A percentile compares a stretch with the other conserved stretches of the same genome.
These are phyloP conservation scores for Caenorhabditis briggsae DNA, from an alignment of 1,140 invertebrate species.

Conservation along the genomic window DNA sequence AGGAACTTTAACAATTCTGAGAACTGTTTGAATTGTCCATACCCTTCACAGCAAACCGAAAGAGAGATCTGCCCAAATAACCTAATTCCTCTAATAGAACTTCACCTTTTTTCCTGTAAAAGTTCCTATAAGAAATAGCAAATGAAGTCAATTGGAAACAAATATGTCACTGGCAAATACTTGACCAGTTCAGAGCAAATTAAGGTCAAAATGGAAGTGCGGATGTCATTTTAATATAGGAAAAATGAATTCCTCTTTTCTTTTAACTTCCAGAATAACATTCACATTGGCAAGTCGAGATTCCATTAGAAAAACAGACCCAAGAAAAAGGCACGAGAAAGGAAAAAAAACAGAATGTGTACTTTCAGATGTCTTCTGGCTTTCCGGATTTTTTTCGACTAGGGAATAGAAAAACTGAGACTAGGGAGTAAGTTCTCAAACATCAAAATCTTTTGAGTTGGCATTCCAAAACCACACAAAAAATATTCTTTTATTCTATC, in stretches of 20 bases:
- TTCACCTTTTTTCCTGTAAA: too few relatives aligned
- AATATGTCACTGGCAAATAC: too few relatives aligned
- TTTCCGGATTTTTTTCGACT: background rate
- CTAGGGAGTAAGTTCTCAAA: background rate
- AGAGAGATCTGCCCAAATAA: too few relatives aligned
- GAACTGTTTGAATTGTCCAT: too few relatives aligned
- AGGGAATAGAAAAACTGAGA: background rate
- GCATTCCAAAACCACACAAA: too few relatives aligned
- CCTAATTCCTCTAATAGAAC: too few relatives aligned
- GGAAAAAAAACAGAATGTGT: background rate
- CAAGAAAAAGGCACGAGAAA: background rate
- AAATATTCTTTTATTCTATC: background rate
- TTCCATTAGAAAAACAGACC: background rate
- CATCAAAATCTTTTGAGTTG: background rate
- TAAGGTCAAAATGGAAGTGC: background rate
- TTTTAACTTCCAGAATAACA: background rate
- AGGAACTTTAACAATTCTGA: too few relatives aligned
- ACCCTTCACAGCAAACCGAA: too few relatives aligned
- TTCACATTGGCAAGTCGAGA: background rate
- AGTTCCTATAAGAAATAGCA: too few relatives aligned
- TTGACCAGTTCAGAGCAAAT: too few relatives aligned
- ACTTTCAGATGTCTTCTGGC: background rate
- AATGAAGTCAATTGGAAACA: too few relatives aligned
- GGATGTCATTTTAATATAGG: too few relatives aligned
- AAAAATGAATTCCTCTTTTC: background rate